These are phyloP conservation scores for Cardiocondyla obscurior DNA, from an alignment of 1,140 invertebrate genomes.

Conservation along the genomic window DNA sequence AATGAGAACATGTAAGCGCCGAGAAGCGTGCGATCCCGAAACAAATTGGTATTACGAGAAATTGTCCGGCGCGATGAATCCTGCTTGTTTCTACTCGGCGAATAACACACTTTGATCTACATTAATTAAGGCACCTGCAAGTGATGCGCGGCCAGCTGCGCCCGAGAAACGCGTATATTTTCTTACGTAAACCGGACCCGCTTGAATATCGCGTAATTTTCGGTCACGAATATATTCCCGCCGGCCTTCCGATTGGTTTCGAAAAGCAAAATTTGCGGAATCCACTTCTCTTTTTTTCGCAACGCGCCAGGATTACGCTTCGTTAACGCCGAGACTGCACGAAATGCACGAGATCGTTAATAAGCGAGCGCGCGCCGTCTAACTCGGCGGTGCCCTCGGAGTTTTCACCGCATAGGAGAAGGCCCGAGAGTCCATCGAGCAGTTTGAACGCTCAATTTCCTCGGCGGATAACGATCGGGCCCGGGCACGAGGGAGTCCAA, in stretches of 20 bases:
- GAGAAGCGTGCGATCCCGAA: not conserved
- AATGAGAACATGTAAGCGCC: conserved; percentile 12
- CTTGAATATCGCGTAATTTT: conserved; percentile 1
- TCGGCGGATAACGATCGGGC: conserved; percentile 63
- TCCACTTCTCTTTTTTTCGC: not conserved
- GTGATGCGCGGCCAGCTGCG: not conserved
- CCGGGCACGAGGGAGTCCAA: conserved; percentile 23
- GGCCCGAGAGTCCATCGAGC: not conserved
- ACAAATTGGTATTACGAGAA: conserved; percentile 6
- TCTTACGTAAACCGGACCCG: not conserved
- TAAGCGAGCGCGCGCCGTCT: conserved; percentile 52
- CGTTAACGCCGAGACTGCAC: conserved; percentile 49
- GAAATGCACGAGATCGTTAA: conserved; percentile 57
- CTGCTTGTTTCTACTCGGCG: not conserved
- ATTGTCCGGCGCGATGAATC: not conserved
- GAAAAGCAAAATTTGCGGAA: conserved; percentile 31
- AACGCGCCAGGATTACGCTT: conserved; percentile 44
- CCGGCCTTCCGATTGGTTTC: not conserved
- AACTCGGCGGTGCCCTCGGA: conserved; percentile 1
- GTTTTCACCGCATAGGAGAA: conserved; percentile 41
- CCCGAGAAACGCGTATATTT: not conserved
- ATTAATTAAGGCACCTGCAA: not conserved
- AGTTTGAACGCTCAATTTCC: conserved; percentile 62
- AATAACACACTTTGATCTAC: conserved; percentile 16
- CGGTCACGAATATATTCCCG: not conserved